Percentiles rank a stretch among this genome's conserved stretches.
Conservation (phyloP, 53 echinoderm and acorn worm species). For the Henricia sp. region DNA sequence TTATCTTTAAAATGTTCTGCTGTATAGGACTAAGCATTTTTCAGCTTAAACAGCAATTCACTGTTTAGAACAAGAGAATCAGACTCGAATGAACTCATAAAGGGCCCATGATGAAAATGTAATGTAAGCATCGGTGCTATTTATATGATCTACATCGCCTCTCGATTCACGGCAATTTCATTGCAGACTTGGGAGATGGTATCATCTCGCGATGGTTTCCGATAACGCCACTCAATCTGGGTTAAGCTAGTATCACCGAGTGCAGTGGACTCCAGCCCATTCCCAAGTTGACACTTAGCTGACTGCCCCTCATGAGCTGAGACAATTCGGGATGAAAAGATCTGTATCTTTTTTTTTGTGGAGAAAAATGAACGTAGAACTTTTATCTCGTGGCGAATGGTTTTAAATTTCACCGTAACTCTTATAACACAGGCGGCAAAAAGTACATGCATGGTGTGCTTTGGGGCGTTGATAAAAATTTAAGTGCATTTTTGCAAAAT, state of each 20-base stretch:
- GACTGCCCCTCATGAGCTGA: not conserved
- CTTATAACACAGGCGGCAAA: not conserved
- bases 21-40: no score
- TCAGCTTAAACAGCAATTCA: no score
- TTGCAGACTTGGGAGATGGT: no score
- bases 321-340: not conserved
- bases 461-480: no score
- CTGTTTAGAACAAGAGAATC: no score
- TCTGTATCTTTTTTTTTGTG: not conserved
- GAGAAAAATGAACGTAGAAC: not conserved
- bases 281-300: conserved; percentile 1
- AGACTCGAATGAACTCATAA: no score
- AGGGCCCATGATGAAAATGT: no score
- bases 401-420: not conserved
- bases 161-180: no score
- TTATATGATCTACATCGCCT: no score
- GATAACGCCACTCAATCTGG: not conserved
- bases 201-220: not conserved
- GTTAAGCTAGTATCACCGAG: conserved; percentile 19
- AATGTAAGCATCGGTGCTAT: no score
- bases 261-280: not conserved
- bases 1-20: no score
- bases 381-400: not conserved
- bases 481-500: no score
- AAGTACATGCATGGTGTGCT: not conserved